phyloP scores from a whole-genome alignment of 1,140 invertebrate genomes.

The Pentalonia nigronervosa region DNA sequence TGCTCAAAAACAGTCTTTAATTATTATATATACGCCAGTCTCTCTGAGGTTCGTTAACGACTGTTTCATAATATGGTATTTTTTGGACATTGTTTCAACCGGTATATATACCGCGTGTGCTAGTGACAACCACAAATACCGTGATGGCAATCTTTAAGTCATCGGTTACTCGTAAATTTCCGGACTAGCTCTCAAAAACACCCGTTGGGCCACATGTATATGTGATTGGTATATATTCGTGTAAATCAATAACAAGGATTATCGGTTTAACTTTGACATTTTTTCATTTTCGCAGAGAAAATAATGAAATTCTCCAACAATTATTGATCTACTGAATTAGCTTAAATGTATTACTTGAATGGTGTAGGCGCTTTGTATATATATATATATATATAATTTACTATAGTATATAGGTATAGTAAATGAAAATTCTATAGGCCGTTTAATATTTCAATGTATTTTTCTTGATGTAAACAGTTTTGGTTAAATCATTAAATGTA shows the following conservation, averaged over 20 bases:
- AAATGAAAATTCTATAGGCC: background rate
- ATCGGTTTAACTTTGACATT: background rate
- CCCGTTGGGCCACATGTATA: background rate
- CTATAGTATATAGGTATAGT: too few species aligned
- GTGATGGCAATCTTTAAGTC: background rate
- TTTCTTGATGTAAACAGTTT: background rate
- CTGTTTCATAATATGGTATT: background rate
- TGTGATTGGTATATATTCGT: background rate
- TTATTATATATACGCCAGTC: background rate
- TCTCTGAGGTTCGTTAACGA: background rate
- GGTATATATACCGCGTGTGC: background rate
- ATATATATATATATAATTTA: background rate
- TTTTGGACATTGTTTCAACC: background rate
- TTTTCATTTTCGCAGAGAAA: background rate
- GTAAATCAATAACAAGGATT: background rate
- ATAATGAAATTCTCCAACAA: background rate
- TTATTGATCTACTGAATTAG: background rate
- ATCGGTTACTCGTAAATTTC: background rate
- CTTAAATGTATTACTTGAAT: background rate
- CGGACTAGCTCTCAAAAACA: slow-evolving; percentile 4
- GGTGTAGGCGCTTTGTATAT: background rate
- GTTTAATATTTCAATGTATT: background rate
- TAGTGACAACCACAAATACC: slow-evolving; percentile 9
- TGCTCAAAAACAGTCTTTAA: background rate
- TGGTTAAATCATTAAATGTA: background rate